Evolutionary conservation across 2,797 vertebrate genomes (phyloP).

Genomic region (Crenuchus spilurus): DNA sequence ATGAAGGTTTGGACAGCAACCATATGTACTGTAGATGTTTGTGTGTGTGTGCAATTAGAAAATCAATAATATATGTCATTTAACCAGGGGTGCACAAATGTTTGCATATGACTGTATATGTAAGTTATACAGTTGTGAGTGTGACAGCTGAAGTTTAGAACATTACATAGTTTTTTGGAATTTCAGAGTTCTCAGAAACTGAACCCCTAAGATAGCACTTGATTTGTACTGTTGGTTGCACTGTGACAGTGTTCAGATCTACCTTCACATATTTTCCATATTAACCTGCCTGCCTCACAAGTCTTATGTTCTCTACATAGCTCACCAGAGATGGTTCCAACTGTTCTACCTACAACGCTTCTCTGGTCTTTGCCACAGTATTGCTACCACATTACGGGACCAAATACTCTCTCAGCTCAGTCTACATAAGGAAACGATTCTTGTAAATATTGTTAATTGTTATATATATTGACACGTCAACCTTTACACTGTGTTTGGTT

Average conservation of each 20-base stretch:
- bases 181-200: neutral
- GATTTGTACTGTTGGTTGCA: conserved; percentile 15
- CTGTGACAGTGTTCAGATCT: conserved; percentile 26
- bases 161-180: neutral
- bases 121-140: neutral
- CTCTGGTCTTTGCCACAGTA: conserved; percentile 59
- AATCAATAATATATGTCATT: too few relatives aligned
- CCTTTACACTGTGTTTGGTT: conserved; percentile 65
- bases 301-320: conserved; percentile 20
- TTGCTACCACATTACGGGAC: conserved; percentile 13
- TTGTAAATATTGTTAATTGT: conserved; percentile 73
- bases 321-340: conserved; percentile 1
- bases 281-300: conserved; percentile 3
- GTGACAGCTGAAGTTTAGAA: neutral
- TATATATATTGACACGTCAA: conserved; percentile 52
- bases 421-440: conserved; percentile 49
- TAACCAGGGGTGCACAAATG: too few relatives aligned
- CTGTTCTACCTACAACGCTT: conserved; percentile 13
- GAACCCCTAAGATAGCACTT: neutral
- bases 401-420: conserved; percentile 37
- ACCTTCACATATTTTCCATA: neutral
- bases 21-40: too few relatives aligned
- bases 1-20: too few relatives aligned
- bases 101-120: too few relatives aligned
- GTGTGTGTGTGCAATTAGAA: too few relatives aligned